Evolutionary conservation across 2,113 vertebrate species (phyloP), one percentile per base, ranked within the genome.

Genomic region (Engystomops pustulosus): DNA sequence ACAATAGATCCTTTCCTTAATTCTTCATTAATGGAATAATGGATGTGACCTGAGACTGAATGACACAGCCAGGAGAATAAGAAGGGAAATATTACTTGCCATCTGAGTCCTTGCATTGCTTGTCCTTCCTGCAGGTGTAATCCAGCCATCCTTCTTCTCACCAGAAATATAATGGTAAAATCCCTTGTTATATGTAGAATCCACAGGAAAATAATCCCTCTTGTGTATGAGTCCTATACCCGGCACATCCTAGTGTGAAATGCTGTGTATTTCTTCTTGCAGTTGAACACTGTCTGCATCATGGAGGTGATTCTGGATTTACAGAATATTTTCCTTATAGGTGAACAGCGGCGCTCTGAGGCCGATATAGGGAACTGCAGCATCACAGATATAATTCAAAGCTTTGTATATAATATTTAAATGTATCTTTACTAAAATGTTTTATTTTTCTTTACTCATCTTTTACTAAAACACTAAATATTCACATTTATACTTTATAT

Each of bases 1-100:
- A 95, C 90, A 78, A 92, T 58, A 0, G 88, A 91, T 15, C 89
- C 92, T 44, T 79, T 87, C 38, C 88, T 88, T 18, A 93, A 65
- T 38, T 94, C 92, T 85, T 95, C 90, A 0, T 89, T 86, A 87
- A 93, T 89, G 1, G 90, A 87, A 38, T 89, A 94, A 74, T 84
- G 88, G 38, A 91, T 80, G 23, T 92, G 90, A 38, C 89, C 90
- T 0, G 58, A 83, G 17, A 85, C 69, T n/a, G 18, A 85, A 2
- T 6, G 41, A 72, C 34, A 51, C 38, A 86, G 86, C 84, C 87
- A 89, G 85, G 65, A 68, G 10, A 88, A 49, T 30, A 86, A 69
- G 41, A 89, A 87, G 27, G 87, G 80, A 83, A 85, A 83, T 0
- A 23, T 27, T 78, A 83, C 70, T 87, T n/a, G 75, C 80, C 60